A percentile compares a stretch with the other conserved stretches of the same genome.
phyloP scores from a whole-genome alignment of 2,113 vertebrate species.

The Chunga burmeisteri region DNA sequence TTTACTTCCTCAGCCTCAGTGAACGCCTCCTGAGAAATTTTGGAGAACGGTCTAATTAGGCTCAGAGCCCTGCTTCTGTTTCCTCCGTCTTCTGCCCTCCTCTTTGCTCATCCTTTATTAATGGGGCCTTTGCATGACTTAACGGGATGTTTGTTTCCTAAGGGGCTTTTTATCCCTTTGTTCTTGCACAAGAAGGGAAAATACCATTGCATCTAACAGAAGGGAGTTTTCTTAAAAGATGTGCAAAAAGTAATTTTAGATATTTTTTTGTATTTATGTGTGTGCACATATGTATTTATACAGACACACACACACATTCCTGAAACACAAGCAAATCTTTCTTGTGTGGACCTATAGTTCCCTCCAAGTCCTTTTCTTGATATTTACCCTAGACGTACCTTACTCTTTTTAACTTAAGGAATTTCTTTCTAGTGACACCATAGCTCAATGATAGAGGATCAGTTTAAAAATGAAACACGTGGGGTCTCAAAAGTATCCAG shows the following conservation, averaged over 20 bases:
- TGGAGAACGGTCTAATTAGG: neutral
- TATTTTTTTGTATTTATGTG: rapidly evolving
- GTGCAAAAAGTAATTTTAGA: neutral
- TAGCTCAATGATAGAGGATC: neutral
- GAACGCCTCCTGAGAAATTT: conserved; percentile 1
- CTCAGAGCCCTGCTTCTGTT: neutral
- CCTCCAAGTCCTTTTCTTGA: neutral
- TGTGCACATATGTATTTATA: neutral
- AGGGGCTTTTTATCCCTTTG: neutral
- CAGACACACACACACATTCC: neutral
- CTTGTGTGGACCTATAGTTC: neutral
- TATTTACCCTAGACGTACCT: neutral
- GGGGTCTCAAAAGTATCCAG: neutral
- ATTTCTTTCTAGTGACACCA: neutral
- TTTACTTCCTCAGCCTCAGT: neutral
- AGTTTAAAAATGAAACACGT: neutral
- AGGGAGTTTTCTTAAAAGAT: neutral
- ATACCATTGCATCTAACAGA: neutral
- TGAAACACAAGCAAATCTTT: neutral
- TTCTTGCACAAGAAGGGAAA: neutral
- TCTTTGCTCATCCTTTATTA: conserved; percentile 29
- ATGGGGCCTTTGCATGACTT: neutral
- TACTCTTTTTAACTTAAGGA: neutral
- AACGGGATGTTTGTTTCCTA: neutral
- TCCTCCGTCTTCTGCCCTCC: neutral